phyloP scores from a whole-genome alignment of 2,888 invertebrate genomes.

The Agrotis segetum region DNA sequence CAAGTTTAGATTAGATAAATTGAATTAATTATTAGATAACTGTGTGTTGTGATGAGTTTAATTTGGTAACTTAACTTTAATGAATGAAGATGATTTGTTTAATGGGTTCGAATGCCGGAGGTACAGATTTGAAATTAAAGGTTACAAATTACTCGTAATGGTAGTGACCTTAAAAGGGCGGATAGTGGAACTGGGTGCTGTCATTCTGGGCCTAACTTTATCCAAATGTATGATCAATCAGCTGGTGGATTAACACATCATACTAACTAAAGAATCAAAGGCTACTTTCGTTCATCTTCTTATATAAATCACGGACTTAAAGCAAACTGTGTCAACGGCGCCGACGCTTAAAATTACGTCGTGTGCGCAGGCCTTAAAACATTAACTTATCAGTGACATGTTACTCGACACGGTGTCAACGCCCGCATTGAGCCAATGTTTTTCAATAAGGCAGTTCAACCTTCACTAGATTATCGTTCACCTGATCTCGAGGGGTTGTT shows the following conservation, averaged over 20 bases:
- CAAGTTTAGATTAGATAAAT: conserved; percentile 41
- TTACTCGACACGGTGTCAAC: conserved; percentile 50
- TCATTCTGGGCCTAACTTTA: too few species aligned
- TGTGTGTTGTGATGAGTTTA: conserved; percentile 13
- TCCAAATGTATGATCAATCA: too few species aligned
- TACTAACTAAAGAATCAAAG: too few species aligned
- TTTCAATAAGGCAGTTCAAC: conserved; percentile 65
- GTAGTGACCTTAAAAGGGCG: background rate
- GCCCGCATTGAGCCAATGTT: conserved; percentile 61
- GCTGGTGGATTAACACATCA: too few species aligned
- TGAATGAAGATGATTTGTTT: conserved; percentile 11
- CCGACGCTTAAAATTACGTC: background rate
- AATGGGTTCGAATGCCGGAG: conserved; percentile 2
- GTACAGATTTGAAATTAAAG: conserved; percentile 1
- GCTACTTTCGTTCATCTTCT: too few species aligned
- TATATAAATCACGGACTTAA: background rate
- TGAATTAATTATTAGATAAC: conserved; percentile 39
- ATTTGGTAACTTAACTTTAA: conserved; percentile 14
- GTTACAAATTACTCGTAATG: background rate
- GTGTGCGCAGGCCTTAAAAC: background rate
- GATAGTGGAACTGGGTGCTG: background rate
- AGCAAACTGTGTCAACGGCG: too few species aligned
- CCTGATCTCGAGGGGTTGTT: conserved; percentile 71
- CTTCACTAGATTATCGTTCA: conserved; percentile 68
- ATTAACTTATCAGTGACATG: conserved; percentile 17